Conservation (phyloP, 2,888 invertebrate genomes). For the Pollenia griseotomentosa region DNA sequence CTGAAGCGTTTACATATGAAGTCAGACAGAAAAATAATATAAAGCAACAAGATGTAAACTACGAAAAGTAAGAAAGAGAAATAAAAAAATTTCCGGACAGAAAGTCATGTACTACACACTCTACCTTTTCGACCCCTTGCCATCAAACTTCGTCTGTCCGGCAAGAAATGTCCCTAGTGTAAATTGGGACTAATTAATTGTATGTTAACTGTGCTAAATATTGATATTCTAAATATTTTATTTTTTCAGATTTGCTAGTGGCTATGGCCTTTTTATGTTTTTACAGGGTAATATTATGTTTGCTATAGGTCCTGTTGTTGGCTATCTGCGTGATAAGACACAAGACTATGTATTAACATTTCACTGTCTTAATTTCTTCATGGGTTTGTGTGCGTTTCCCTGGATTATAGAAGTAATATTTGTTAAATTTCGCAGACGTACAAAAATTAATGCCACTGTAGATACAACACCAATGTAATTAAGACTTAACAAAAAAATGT, state of each 20-base stretch:
- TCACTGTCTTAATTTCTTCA: slow-evolving; percentile 88
- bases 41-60: too few relatives aligned
- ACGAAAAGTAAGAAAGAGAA: too few relatives aligned
- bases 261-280: slow-evolving; percentile 89
- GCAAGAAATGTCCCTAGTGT: too few relatives aligned
- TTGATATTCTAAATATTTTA: neutral
- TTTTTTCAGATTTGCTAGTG: slow-evolving; percentile 87
- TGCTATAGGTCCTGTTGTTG: slow-evolving; percentile 88
- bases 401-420: slow-evolving; percentile 87
- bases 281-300: slow-evolving; percentile 89
- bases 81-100: too few relatives aligned
- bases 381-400: slow-evolving; percentile 88
- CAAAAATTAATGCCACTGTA: slow-evolving; percentile 37
- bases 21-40: too few relatives aligned
- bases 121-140: too few relatives aligned
- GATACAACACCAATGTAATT: slow-evolving; percentile 5
- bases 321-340: slow-evolving; percentile 87
- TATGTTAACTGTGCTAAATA: slow-evolving; percentile 4
- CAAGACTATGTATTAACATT: slow-evolving; percentile 88
- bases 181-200: too few relatives aligned
- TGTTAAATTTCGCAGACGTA: slow-evolving; percentile 78
- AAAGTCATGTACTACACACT: too few relatives aligned
- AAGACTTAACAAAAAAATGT: neutral
- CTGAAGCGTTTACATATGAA: too few relatives aligned
- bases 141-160: too few relatives aligned